phyloP scores from a whole-genome alignment of 2,797 vertebrate species.

The Anisognathus igniventris region DNA sequence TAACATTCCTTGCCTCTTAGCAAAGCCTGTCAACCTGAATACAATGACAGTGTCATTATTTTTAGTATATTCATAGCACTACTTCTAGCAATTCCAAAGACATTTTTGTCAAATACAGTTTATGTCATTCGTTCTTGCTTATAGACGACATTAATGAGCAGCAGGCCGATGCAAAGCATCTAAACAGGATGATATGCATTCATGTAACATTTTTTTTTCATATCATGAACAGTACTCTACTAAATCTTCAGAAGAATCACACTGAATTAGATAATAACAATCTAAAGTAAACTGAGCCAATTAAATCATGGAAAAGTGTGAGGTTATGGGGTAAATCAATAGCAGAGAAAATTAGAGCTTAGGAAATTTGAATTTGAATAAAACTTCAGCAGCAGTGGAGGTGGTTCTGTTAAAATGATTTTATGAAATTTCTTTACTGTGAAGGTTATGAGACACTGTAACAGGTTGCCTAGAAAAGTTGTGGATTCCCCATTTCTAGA shows the following conservation, averaged over 20 bases:
- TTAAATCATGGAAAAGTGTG: background rate
- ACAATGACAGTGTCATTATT: background rate
- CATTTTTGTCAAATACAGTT: background rate
- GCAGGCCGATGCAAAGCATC: background rate
- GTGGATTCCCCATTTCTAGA: background rate
- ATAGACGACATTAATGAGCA: background rate
- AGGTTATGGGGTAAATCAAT: background rate
- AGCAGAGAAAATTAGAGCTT: background rate
- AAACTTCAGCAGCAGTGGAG: background rate
- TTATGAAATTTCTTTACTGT: background rate
- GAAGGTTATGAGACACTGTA: background rate
- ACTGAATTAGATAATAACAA: background rate
- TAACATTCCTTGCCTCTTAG: background rate
- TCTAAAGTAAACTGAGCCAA: background rate
- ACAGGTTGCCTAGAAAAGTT: background rate
- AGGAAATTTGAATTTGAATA: background rate
- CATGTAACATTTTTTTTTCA: background rate
- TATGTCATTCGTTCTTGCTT: background rate
- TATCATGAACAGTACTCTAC: background rate
- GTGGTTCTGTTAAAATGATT: background rate
- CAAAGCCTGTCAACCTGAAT: background rate
- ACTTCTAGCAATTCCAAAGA: background rate
- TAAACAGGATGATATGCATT: background rate
- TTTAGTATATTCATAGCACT: background rate
- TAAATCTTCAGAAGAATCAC: background rate